Base-by-base conservation (phyloP, 64 coral and sea anemone genomes). In the Hydrozoanthus tunicans region DNA sequence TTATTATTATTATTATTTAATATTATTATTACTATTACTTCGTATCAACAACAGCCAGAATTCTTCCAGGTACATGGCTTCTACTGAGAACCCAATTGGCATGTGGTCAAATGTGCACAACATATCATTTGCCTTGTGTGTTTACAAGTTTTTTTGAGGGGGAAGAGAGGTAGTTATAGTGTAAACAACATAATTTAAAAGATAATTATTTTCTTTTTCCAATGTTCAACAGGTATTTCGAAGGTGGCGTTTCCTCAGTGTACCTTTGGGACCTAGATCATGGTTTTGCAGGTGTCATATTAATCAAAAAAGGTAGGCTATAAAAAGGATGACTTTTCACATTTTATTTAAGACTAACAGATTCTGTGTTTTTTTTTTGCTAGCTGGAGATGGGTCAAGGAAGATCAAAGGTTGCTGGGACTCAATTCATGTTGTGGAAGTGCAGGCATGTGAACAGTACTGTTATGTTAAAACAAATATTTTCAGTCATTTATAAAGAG, bases 361-460 rank as follows among this genome's bases (percentile, higher is more conserved):
- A 43, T 62, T 59, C 62, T n/a, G 51, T 25, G 23, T 70, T 78
- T 80, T 11, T 43, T n/a, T 85, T 67, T 23, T 91, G n/a, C 32
- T 60, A 98, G 96, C 96, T 90, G 96, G 96, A 53, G 96, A 98
- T 98, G 94, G 94, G 20, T 98, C 96, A 77, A 95, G 79, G 85
- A 98, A 98, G 76, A 98, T 98, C 73, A 98, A 93, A 92, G 96
- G 96, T 2, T 98, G 96, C 79, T 98, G 96, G 96, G 96, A 98
- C 81, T 98, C 96, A 25, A 98, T 98, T 60, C 96, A 98, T 81
- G 96, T 98, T 64, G 94, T 98, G 82, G 96, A 98, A 93, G 96
- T 98, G 66, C 96, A 98, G 89, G 96, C 95, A 86, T 8, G 59
- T 68, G 32, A 43, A 43, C 32, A 43, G 32, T 43, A 43, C 32